Conservation (phyloP, 2,888 invertebrate species). For the Trilocha varians region DNA sequence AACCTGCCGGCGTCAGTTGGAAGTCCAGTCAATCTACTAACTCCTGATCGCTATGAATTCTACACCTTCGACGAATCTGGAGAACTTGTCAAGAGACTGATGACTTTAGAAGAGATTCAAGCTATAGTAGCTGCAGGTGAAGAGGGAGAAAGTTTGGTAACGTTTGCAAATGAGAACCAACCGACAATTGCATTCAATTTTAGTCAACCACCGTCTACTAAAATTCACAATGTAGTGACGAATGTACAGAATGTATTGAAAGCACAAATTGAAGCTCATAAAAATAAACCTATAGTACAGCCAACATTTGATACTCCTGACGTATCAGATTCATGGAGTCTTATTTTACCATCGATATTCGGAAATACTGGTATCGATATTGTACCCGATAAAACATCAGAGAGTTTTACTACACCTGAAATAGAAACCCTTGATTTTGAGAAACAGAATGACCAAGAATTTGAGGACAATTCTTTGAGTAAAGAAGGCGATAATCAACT, state of each 20-base stretch:
- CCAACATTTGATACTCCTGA: slow-evolving; percentile 80
- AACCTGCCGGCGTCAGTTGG: slow-evolving; percentile 75
- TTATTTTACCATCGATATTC: slow-evolving; percentile 85
- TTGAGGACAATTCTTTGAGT: slow-evolving; percentile 35
- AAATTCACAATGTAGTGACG: slow-evolving; percentile 85
- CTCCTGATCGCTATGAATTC: slow-evolving; percentile 89
- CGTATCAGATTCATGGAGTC: slow-evolving; percentile 84
- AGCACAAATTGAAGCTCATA: slow-evolving; percentile 80
- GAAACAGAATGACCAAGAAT: slow-evolving; percentile 19
- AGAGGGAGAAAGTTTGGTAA: slow-evolving; percentile 74
- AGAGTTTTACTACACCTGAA: slow-evolving; percentile 49
- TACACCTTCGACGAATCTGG: slow-evolving; percentile 90
- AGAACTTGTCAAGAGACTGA: slow-evolving; percentile 84
- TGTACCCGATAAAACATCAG: slow-evolving; percentile 65
- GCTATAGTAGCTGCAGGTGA: slow-evolving; percentile 88
- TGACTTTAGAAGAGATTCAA: slow-evolving; percentile 89
- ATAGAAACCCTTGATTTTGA: slow-evolving; percentile 53
- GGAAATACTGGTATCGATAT: slow-evolving; percentile 79
- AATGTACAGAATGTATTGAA: slow-evolving; percentile 89
- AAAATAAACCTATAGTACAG: slow-evolving; percentile 56
- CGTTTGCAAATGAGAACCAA: slow-evolving; percentile 63
- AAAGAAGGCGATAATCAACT: slow-evolving; percentile 43
- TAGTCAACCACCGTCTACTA: slow-evolving; percentile 74
- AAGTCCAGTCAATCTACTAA: slow-evolving; percentile 85
- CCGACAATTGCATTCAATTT: slow-evolving; percentile 61